These are phyloP conservation scores for Hypomesus transpacificus DNA, from an alignment of 2,113 vertebrate species.

Conservation along the genomic window DNA sequence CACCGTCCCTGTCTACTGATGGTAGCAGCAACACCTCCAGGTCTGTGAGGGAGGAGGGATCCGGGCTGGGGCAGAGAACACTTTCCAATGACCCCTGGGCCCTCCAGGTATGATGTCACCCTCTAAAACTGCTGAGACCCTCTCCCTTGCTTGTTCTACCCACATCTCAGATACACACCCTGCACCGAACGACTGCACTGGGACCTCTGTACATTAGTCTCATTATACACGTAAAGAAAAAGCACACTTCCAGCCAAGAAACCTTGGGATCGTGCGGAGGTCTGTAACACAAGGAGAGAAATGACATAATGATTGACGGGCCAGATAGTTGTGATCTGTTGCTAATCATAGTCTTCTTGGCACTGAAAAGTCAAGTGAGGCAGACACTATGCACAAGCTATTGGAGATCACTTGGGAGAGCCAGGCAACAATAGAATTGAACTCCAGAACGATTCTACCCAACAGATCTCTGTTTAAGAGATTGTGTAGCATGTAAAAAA, in stretches of 20 bases:
- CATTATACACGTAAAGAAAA: slow-evolving; percentile 34
- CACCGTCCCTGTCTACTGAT: neutral
- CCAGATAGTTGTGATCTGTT: slow-evolving; percentile 5
- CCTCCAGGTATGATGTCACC: slow-evolving; percentile 17
- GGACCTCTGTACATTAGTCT: slow-evolving; percentile 20
- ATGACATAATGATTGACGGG: slow-evolving; percentile 17
- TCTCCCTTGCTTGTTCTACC: neutral
- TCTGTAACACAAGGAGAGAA: neutral
- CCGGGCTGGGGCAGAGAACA: slow-evolving; percentile 22
- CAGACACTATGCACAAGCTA: neutral
- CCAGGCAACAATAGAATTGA: neutral
- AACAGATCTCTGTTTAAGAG: neutral
- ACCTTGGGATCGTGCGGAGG: neutral
- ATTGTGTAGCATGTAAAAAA: neutral
- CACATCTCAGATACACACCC: slow-evolving; percentile 39
- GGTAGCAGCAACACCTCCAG: no score
- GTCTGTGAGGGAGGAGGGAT: slow-evolving; percentile 16
- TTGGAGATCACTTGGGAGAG: neutral
- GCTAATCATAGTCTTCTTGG: neutral
- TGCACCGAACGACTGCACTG: slow-evolving; percentile 25
- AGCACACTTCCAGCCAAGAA: slow-evolving; percentile 17
- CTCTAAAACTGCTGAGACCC: neutral
- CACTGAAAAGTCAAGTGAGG: neutral
- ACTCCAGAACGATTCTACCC: neutral
- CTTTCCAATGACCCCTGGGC: slow-evolving; percentile 17